phyloP scores from a whole-genome alignment of 1,140 invertebrate genomes.

The Atta texana region DNA sequence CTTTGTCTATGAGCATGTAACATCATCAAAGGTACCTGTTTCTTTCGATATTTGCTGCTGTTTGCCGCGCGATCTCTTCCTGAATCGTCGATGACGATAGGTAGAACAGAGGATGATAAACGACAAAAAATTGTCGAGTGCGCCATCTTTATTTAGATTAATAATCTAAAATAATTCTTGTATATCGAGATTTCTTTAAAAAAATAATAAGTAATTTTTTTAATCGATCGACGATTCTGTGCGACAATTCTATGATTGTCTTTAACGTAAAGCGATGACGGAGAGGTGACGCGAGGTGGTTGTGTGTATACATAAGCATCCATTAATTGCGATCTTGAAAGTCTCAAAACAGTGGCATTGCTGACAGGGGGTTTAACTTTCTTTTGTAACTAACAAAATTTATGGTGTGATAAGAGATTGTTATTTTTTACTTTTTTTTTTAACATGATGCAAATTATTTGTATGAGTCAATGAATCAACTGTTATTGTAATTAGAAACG shows the following conservation, averaged over 20 bases:
- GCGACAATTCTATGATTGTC: not conserved
- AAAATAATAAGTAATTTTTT: not conserved
- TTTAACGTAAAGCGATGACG: not conserved
- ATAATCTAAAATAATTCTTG: not conserved
- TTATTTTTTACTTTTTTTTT: not conserved
- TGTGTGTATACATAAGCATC: not conserved
- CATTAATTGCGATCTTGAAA: not conserved
- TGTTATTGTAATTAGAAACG: not conserved
- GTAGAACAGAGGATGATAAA: too few relatives aligned
- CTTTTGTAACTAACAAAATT: not conserved
- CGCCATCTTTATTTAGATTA: not conserved
- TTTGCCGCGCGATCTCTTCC: too few relatives aligned
- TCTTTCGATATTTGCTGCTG: too few relatives aligned
- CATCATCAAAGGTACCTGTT: conserved; percentile 80
- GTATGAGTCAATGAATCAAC: not conserved
- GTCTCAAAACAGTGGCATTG: not conserved
- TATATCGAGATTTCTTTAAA: not conserved
- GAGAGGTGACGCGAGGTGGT: conserved; percentile 9
- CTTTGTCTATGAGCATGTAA: conserved; percentile 77
- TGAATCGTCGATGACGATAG: too few relatives aligned
- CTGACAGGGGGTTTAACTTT: not conserved
- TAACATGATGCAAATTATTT: not conserved
- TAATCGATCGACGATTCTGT: not conserved
- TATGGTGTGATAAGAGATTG: not conserved
- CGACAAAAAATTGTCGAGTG: too few relatives aligned